Conservation (phyloP, 92 coral and sea anemone genomes). For the Epizoanthus stellaris region DNA sequence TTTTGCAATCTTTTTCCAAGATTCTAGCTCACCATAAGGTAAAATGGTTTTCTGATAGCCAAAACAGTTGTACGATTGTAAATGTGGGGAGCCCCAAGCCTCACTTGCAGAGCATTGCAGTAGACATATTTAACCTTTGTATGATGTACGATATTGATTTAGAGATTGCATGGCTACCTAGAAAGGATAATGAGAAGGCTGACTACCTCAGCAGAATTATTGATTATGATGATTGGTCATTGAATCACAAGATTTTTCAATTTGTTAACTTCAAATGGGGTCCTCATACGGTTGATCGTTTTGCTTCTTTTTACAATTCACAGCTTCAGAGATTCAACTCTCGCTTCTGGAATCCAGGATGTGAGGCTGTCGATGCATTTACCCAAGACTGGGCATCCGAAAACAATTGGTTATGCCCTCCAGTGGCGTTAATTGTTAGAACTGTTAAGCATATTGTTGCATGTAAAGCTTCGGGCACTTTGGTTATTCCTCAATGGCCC, state of each 20-base stretch:
- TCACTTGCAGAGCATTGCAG: conserved; percentile 33
- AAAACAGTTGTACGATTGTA: conserved; percentile 43
- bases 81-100: conserved; percentile 40
- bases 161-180: conserved; percentile 43
- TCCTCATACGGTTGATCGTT: conserved; percentile 48
- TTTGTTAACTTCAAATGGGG: conserved; percentile 38
- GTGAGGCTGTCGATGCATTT: conserved; percentile 23
- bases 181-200: conserved; percentile 28
- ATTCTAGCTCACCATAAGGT: conserved; percentile 32
- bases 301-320: conserved; percentile 35
- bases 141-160: conserved; percentile 25
- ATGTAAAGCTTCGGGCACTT: too few relatives aligned
- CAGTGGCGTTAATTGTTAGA: too few relatives aligned
- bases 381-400: background rate
- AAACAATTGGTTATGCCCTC: too few relatives aligned
- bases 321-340: conserved; percentile 41
- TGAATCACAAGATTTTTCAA: conserved; percentile 19
- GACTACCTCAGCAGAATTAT: conserved; percentile 24
- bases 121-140: conserved; percentile 43
- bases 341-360: conserved; percentile 23
- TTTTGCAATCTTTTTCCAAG: conserved; percentile 2
- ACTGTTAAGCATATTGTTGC: too few relatives aligned
- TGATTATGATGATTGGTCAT: conserved; percentile 50
- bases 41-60: conserved; percentile 50
- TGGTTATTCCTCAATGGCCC: too few relatives aligned